Conservation (phyloP, 2,113 vertebrate genomes). For the Myiozetetes cayanensis region DNA sequence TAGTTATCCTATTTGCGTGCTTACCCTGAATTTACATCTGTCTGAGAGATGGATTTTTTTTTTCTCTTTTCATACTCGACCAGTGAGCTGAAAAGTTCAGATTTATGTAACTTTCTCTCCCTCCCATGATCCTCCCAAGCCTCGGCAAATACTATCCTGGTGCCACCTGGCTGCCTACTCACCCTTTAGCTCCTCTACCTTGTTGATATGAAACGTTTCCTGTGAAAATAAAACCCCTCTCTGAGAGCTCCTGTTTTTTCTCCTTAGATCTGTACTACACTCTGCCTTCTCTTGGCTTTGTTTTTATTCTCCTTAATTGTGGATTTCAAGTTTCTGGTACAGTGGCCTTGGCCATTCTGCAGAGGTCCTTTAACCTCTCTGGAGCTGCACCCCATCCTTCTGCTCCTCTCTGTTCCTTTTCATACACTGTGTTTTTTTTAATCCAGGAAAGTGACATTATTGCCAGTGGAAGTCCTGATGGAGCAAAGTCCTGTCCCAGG, state of each 20-base stretch:
- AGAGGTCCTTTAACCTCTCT: neutral
- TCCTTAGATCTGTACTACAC: fast-evolving
- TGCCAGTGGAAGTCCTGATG: conserved; percentile 1
- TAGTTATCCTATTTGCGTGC: neutral
- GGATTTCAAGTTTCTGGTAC: neutral
- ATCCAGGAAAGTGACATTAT: neutral
- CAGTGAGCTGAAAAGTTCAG: neutral
- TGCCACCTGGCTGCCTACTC: neutral
- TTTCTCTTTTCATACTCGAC: too few relatives aligned
- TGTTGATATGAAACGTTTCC: neutral
- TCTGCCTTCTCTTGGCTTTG: neutral
- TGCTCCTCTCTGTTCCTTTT: neutral
- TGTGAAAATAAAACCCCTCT: neutral
- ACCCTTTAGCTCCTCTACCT: neutral
- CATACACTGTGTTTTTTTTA: neutral
- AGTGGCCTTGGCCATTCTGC: neutral
- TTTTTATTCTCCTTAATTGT: neutral
- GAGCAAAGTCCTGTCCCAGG: neutral
- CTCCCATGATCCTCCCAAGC: neutral
- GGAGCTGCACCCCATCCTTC: neutral
- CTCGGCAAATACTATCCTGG: neutral
- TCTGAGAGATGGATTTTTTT: neutral
- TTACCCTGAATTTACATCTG: neutral
- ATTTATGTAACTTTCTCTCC: neutral
- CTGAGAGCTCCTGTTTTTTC: neutral